phyloP scores from a whole-genome alignment of 2,888 invertebrate genomes.

The Cephus pygmeus region DNA sequence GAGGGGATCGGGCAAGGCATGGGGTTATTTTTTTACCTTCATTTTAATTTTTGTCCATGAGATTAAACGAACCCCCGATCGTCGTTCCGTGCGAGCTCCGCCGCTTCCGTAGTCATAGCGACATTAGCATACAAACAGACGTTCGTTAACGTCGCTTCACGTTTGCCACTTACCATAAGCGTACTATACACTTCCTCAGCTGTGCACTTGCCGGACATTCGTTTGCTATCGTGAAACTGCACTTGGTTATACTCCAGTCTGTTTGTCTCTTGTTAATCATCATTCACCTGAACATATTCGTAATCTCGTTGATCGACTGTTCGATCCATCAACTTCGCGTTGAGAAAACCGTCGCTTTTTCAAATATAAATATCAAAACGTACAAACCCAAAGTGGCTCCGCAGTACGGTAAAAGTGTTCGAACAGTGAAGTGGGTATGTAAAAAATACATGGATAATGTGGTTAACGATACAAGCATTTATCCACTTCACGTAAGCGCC shows the following conservation, averaged over 20 bases:
- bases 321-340: no score
- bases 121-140: slow-evolving; percentile 10
- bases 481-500: not conserved
- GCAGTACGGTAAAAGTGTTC: not conserved
- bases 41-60: slow-evolving; percentile 4
- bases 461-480: not conserved
- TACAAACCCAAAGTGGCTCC: not conserved
- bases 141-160: not conserved
- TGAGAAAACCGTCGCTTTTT: no score
- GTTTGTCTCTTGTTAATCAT: not conserved
- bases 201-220: not conserved
- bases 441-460: not conserved
- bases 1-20: accelerated
- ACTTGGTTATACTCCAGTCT: not conserved
- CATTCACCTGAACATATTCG: not conserved
- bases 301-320: not conserved
- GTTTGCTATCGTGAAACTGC: not conserved
- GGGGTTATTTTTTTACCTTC: not conserved
- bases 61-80: slow-evolving; percentile 6
- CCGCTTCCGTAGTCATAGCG: slow-evolving; percentile 23
- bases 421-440: not conserved
- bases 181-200: not conserved
- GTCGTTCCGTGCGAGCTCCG: slow-evolving; percentile 14
- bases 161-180: not conserved
- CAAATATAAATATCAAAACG: no score